Conservation (phyloP, 2,113 vertebrate genomes). For the Gallinago undulata region DNA sequence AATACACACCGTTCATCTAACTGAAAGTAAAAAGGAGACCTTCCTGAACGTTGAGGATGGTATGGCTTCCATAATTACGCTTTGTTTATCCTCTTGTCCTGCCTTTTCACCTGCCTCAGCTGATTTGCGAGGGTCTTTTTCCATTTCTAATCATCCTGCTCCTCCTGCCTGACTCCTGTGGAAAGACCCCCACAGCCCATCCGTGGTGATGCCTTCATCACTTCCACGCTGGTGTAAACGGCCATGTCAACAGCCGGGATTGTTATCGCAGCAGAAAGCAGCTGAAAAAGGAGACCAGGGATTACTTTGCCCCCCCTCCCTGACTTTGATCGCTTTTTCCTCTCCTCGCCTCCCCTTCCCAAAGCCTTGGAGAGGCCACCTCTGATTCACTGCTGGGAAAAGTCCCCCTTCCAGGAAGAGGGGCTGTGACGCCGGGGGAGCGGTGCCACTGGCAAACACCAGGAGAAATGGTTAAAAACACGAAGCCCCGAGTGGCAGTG, state of each 20-base stretch:
- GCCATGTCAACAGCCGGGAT: conserved; percentile 30
- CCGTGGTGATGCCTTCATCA: conserved; percentile 60
- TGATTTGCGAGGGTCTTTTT: conserved; percentile 58
- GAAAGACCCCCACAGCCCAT: conserved; percentile 70
- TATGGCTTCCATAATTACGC: conserved; percentile 38
- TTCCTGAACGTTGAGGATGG: not conserved
- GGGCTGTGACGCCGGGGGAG: not conserved
- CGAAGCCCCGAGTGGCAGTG: not conserved
- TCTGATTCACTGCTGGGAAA: not conserved
- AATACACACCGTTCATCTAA: not conserved
- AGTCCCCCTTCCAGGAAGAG: not conserved
- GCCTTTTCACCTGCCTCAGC: conserved; percentile 48
- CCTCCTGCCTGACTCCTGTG: conserved; percentile 75
- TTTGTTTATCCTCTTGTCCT: conserved; percentile 47
- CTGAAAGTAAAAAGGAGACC: not conserved
- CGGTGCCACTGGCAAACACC: not conserved
- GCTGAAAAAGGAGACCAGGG: not conserved
- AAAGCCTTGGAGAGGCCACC: not conserved
- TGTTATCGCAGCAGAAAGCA: conserved; percentile 15
- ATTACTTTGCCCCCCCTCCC: not conserved
- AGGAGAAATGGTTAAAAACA: conserved; percentile 40
- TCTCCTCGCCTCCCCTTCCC: not conserved
- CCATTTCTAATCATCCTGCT: conserved; percentile 69
- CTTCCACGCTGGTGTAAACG: conserved; percentile 38
- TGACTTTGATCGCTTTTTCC: not conserved